phyloP scores from a whole-genome alignment of 2,797 vertebrate species.

The Sebastes iracundus region DNA sequence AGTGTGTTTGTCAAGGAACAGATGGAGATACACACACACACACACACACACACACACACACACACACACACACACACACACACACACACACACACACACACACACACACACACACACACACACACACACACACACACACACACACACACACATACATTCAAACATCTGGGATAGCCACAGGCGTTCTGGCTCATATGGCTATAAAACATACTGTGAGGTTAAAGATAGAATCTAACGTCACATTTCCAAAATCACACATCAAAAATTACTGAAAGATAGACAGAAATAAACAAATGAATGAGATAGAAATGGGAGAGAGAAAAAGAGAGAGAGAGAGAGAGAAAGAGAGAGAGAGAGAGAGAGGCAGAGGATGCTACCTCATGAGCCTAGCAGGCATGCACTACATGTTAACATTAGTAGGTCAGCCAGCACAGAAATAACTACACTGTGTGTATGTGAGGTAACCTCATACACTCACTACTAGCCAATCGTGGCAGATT shows the following conservation, averaged over 20 bases:
- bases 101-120: too few relatives aligned
- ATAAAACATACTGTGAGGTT: conserved; percentile 7
- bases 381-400: conserved; percentile 76
- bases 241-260: not conserved
- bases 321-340: not conserved
- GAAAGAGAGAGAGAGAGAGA: conserved; percentile 10
- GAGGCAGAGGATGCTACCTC: conserved; percentile 62
- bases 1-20: conserved; percentile 57
- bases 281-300: not conserved
- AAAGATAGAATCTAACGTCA: not conserved
- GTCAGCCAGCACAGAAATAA: conserved; percentile 82
- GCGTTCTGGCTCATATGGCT: conserved; percentile 32
- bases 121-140: not conserved
- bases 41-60: not conserved
- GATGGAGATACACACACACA: conserved; percentile 40
- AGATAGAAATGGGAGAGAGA: not conserved
- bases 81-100: conserved; percentile 4
- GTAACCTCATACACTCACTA: conserved; percentile 44
- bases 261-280: conserved; percentile 7
- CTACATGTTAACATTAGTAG: conserved; percentile 82
- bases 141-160: conserved; percentile 1
- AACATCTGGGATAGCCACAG: conserved; percentile 49
- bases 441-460: conserved; percentile 50
- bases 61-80: conserved; percentile 9
- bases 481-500: conserved; percentile 33